Conservation (phyloP, 1,140 invertebrate species). For the Pectinophora gossypiella region DNA sequence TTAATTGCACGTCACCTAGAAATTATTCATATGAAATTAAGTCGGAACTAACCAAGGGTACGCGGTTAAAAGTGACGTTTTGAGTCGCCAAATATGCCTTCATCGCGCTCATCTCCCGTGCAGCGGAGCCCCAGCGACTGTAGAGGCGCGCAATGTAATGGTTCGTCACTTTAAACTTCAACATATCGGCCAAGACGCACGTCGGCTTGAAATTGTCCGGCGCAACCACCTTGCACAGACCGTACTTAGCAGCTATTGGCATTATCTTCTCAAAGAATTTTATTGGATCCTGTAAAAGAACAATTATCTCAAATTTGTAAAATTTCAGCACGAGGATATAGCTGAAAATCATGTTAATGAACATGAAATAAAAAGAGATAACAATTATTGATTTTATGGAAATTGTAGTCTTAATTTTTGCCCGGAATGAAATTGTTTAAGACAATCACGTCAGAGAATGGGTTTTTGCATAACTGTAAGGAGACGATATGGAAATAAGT, state of each 20-base stretch:
- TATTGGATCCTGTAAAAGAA: constrained; percentile 84
- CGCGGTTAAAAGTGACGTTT: constrained; percentile 83
- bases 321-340: no score
- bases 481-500: no score
- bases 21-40: no score
- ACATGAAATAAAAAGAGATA: no score
- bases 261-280: constrained; percentile 92
- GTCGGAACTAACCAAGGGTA: constrained; percentile 86
- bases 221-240: constrained; percentile 93
- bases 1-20: no score
- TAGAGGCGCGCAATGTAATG: constrained; percentile 95
- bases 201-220: constrained; percentile 91
- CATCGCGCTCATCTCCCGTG: constrained; percentile 91
- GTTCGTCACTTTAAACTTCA: constrained; percentile 92
- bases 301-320: no score
- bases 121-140: constrained; percentile 92
- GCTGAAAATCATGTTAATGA: no score
- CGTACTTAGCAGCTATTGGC: constrained; percentile 86
- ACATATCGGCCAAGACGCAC: constrained; percentile 89
- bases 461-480: no score
- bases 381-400: no score
- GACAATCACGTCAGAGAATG: no score
- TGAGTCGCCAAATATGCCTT: constrained; percentile 88
- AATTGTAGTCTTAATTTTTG: no score
- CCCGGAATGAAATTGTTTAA: no score